These are phyloP conservation scores for Eupeodes corollae DNA, from an alignment of 1,140 invertebrate genomes.

Conservation along the genomic window DNA sequence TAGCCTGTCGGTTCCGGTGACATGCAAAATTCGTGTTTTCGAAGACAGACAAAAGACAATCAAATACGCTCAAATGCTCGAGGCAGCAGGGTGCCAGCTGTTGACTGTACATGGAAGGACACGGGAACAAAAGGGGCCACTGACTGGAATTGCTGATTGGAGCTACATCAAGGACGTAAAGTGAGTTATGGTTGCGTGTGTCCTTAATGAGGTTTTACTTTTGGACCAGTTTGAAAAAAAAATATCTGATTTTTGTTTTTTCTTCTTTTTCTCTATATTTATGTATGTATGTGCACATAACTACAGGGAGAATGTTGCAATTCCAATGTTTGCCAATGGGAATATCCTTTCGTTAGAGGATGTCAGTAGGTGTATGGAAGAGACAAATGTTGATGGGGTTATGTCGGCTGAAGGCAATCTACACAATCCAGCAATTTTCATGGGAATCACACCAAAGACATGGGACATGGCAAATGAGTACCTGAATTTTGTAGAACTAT, in stretches of 20 bases:
- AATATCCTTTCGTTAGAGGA: constrained; percentile 91
- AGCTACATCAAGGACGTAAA: constrained; percentile 82
- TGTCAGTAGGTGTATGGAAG: constrained; percentile 70
- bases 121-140: constrained; percentile 86
- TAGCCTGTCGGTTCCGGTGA: constrained; percentile 73
- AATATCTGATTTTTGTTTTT: not conserved
- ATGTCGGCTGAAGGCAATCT: constrained; percentile 92
- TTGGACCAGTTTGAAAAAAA: not conserved
- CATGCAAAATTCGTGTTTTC: constrained; percentile 93
- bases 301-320: constrained; percentile 66
- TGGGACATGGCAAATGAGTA: constrained; percentile 90
- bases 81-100: constrained; percentile 82
- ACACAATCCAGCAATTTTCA: constrained; percentile 88
- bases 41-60: constrained; percentile 78
- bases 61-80: constrained; percentile 87
- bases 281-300: no score
- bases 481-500: constrained; percentile 65
- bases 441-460: constrained; percentile 56
- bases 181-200: constrained; percentile 36
- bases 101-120: constrained; percentile 94
- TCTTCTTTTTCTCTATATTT: constrained; percentile 6
- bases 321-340: constrained; percentile 95
- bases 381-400: constrained; percentile 78
- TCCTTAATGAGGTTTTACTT: not conserved
- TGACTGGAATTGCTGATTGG: constrained; percentile 94